A percentile compares a stretch with the other conserved stretches of the same genome.
These are phyloP conservation scores for Elachura formosa DNA, from an alignment of 2,113 vertebrate genomes.

Conservation along the genomic window DNA sequence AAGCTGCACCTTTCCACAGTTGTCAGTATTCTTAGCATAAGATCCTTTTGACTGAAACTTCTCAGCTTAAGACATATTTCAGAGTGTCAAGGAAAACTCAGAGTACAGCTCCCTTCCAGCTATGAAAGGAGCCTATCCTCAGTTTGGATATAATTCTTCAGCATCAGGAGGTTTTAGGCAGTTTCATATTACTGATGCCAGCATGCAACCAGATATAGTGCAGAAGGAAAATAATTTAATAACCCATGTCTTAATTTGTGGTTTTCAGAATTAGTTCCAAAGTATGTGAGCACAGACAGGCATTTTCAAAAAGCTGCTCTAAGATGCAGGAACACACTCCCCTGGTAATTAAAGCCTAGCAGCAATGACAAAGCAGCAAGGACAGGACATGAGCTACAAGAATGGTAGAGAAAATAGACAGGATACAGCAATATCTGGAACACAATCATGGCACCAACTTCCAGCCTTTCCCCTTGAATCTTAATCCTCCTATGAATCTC, in stretches of 20 bases:
- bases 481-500: neutral
- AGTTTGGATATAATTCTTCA: neutral
- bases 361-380: neutral
- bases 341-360: neutral
- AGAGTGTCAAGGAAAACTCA: neutral
- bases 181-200: neutral
- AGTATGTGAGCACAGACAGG: neutral
- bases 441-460: neutral
- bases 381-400: neutral
- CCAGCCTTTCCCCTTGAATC: neutral
- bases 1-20: neutral
- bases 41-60: neutral
- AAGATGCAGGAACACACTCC: neutral
- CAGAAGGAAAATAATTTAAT: neutral
- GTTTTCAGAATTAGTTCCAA: neutral
- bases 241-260: neutral
- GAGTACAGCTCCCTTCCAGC: accelerated
- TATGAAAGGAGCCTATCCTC: neutral
- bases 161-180: neutral
- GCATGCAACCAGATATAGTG: neutral
- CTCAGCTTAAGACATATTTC: neutral
- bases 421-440: neutral
- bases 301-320: neutral
- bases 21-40: neutral
- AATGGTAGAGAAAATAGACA: neutral